phyloP scores from a whole-genome alignment of 2,113 vertebrate genomes.

The Apaloderma vittatum region DNA sequence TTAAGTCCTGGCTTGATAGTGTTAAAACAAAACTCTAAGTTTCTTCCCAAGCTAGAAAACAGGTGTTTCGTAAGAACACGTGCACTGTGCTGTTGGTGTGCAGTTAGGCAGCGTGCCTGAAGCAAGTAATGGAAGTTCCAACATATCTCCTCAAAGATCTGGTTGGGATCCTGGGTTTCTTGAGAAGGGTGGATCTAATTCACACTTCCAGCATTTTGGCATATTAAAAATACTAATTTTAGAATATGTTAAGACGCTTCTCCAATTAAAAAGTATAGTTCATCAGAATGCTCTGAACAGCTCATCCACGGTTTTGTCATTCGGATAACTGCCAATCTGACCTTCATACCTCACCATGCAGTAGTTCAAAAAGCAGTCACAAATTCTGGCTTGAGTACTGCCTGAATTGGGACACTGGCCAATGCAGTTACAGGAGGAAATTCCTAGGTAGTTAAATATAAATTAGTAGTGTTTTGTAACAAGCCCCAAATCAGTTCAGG shows the following conservation, averaged over 20 bases:
- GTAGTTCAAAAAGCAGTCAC: neutral
- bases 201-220: neutral
- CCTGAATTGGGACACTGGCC: neutral
- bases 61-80: neutral
- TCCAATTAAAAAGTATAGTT: neutral
- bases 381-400: neutral
- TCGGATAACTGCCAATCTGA: slow-evolving; percentile 13
- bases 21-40: neutral
- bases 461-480: slow-evolving; percentile 42
- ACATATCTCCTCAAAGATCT: neutral
- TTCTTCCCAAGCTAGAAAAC: neutral
- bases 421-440: slow-evolving; percentile 34
- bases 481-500: neutral
- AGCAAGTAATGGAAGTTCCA: neutral
- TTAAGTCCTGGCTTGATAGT: neutral
- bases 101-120: neutral
- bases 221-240: neutral
- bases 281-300: neutral
- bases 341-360: slow-evolving; percentile 29
- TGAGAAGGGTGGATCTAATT: neutral
- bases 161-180: neutral
- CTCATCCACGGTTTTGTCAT: slow-evolving; percentile 20
- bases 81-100: neutral
- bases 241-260: neutral
- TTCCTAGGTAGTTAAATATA: slow-evolving; percentile 59